Base-by-base conservation (phyloP, 64 coral and sea anemone species). In the Dendrophyllia cribrosa region DNA sequence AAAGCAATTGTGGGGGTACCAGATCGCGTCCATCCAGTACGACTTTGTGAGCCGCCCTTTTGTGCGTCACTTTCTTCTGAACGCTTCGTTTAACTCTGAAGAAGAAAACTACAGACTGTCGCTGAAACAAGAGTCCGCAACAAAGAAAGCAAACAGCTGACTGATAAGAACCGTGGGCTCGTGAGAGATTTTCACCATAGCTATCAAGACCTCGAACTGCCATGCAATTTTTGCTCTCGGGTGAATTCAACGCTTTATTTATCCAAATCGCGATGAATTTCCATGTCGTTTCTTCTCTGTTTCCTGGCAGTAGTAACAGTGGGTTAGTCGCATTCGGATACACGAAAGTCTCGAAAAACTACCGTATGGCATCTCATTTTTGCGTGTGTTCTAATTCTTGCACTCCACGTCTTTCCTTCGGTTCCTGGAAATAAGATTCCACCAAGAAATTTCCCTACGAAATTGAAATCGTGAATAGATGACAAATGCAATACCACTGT, bases 31-130 rank as follows among this genome's bases (percentile, higher is more conserved):
- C 7, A 89, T 96, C 7, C 95, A 96, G 43, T 96, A 96, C 66
- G 90, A 93, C 90, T 96, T 96, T 24, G 62, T 84, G 6, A 96
- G 86, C 66, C 80, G 76, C 19, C 95, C 68, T 3, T 91, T 93
- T 1, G 77, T 89, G n/a, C 72, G 80, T 0, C 90, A 96, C 68
- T 96, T 92, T 56, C 90, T 96, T 19, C 90, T 96, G 2, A 96
- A 96, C 77, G 90, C 90, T 14, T 92, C 95, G 10, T 93, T 96
- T 23, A 96, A 96, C 71, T 89, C 95, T 2, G 95, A 96, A 47
- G 95, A 96, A 93, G 95, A 96, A 16, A 96, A 96, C 61, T 96
- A 96, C 86, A 96, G 91, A n/a, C 90, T 96, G 5, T 96, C 95
- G 0, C 26, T 96, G 10, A 96, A 96, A 78, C 95, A 90, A 9